phyloP scores from a whole-genome alignment of 1,140 invertebrate genomes.

The Drosophila ercepeae region DNA sequence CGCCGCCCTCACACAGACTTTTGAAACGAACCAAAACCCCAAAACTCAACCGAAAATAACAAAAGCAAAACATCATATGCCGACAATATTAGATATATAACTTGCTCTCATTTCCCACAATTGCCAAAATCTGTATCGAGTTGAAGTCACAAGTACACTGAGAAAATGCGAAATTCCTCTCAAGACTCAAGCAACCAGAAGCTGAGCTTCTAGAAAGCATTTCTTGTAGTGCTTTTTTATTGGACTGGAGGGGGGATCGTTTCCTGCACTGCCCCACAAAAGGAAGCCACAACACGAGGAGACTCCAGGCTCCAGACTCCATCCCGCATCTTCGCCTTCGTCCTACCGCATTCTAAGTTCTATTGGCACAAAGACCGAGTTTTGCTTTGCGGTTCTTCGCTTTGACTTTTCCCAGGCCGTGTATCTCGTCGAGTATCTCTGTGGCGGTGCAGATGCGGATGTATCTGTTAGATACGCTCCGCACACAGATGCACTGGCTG shows the following conservation, averaged over 20 bases:
- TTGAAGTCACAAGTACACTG: not conserved
- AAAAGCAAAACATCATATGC: conserved; percentile 22
- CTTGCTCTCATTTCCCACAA: conserved; percentile 49
- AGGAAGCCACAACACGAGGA: conserved; percentile 7
- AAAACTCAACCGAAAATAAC: too few species aligned
- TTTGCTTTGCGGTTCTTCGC: conserved; percentile 57
- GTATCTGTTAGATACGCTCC: conserved; percentile 68
- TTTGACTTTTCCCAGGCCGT: conserved; percentile 44
- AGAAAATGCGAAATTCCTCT: not conserved
- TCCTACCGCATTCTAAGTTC: conserved; percentile 81
- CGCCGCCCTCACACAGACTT: conserved; percentile 53
- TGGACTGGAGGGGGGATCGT: conserved; percentile 14
- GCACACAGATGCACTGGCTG: conserved; percentile 52
- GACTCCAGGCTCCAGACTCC: not conserved
- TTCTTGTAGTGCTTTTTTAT: conserved; percentile 9
- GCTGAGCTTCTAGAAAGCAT: not conserved
- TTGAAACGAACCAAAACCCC: conserved; percentile 6
- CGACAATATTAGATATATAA: conserved; percentile 55
- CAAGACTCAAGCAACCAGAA: not conserved
- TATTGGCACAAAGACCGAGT: conserved; percentile 80
- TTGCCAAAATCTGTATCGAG: conserved; percentile 16
- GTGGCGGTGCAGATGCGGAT: conserved; percentile 26
- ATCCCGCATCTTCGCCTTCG: conserved; percentile 15
- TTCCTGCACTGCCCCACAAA: conserved; percentile 59
- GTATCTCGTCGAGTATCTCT: conserved; percentile 5